Evolutionary conservation across 2,888 invertebrate genomes (phyloP).

Genomic region (Taphrorychus bicolor): DNA sequence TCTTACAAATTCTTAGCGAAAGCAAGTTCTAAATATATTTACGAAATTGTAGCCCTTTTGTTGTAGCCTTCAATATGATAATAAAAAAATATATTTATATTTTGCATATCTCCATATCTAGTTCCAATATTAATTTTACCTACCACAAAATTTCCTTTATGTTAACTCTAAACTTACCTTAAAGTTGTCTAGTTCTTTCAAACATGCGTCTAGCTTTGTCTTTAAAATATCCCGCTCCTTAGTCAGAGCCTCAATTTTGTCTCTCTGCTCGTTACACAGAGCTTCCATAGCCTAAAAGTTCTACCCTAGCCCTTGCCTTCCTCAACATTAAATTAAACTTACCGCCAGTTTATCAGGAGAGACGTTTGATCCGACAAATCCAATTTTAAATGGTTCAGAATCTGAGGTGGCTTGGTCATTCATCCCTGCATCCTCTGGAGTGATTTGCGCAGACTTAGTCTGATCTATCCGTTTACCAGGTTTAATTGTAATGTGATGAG

Average conservation of each 20-base stretch:
- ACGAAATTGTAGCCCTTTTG: too few species aligned
- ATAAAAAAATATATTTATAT: too few species aligned
- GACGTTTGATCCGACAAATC: background rate
- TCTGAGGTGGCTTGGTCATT: background rate
- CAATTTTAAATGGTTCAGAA: background rate
- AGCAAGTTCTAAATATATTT: too few species aligned
- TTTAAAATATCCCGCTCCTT: conserved; percentile 48
- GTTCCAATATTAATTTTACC: background rate
- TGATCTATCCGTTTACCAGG: too few species aligned
- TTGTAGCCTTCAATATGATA: too few species aligned
- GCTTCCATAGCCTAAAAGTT: conserved; percentile 47
- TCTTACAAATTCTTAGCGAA: too few species aligned
- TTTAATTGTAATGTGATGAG: conserved; percentile 31
- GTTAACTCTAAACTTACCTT: conserved; percentile 42
- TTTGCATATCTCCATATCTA: too few species aligned
- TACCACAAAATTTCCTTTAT: too few species aligned
- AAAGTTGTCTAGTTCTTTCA: conserved; percentile 46
- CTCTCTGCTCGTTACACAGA: conserved; percentile 48
- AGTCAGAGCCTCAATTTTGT: conserved; percentile 50
- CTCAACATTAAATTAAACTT: conserved; percentile 3
- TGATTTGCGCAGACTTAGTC: too few species aligned
- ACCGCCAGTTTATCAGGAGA: conserved; percentile 36
- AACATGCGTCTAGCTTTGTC: conserved; percentile 45
- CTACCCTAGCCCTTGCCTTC: background rate
- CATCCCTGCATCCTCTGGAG: background rate